Base-by-base conservation (phyloP, 2,888 invertebrate species). In the Malacosoma neustria region DNA sequence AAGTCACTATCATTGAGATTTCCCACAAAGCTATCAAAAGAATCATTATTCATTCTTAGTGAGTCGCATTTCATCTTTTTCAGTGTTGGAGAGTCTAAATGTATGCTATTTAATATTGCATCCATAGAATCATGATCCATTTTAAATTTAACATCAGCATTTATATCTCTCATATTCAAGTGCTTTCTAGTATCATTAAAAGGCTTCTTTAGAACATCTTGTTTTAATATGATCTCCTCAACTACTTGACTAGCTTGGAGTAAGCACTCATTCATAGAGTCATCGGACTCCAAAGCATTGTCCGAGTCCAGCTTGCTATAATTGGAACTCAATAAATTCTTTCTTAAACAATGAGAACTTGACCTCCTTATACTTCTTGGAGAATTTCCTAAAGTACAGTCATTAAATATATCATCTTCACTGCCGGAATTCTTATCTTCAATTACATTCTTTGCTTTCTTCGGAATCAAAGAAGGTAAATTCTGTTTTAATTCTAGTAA, bases 231-330 rank as follows among this genome's bases (percentile, higher is more conserved):
- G 34, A 74, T 72, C 14, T 86, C 84, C 59, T 87, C 87, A 3
- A 81, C 75, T 30, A 77, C 65, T 55, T 87, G 87, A 54, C 82
- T 86, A 6, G 81, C 85, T 61, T 75, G 77, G 13, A 86, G 54
- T 29, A 87, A 59, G 49, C 73, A 82, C 50, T 87, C 87, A 62
- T 87, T 86, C 70, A 86, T 80, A 13, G 86, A 87, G 53, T 87
- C 86, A 46, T 87, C 87, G 5, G 84, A 86, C 54, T 86, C 86
- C 33, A 85, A 50, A 5, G 74, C 80, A 33, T 65, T 57, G 33
- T 85, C 85, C 0, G 57, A 43, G 14, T 85, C 85, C 3, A 70
- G 57, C 49, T 75, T 76, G 4, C 54, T 48, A 57, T 84, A 80
- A 46, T 80, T 80, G 11, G 81, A 80, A 52, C 81, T 84, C 12